These are phyloP conservation scores for Cryptophagus acutangulus DNA, from an alignment of 2,888 invertebrate genomes.

Conservation along the genomic window DNA sequence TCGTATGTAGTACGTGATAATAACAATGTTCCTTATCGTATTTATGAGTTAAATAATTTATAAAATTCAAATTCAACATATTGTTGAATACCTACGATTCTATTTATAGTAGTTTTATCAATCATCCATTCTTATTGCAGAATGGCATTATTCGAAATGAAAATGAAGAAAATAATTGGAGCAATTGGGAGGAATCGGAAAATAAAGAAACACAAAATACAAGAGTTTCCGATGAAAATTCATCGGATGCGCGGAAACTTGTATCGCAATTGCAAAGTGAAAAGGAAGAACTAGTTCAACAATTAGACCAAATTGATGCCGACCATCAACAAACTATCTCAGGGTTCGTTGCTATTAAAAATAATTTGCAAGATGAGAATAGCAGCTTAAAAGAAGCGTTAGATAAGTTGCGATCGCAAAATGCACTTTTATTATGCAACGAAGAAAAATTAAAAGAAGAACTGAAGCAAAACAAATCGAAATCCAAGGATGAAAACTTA, in stretches of 20 bases:
- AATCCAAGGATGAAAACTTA: constrained; percentile 14
- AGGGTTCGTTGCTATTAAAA: constrained; percentile 41
- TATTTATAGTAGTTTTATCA: no score
- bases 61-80: no score
- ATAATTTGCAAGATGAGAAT: constrained; percentile 42
- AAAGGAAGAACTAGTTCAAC: constrained; percentile 36
- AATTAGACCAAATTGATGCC: constrained; percentile 43
- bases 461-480: constrained; percentile 43
- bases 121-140: no score
- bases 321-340: constrained; percentile 44
- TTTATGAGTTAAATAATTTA: no score
- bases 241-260: no score
- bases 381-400: constrained; percentile 48
- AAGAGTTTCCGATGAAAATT: no score
- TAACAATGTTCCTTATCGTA: no score
- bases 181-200: constrained; percentile 23
- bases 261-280: constrained; percentile 40
- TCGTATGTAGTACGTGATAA: no score
- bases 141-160: no score
- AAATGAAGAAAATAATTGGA: constrained; percentile 21
- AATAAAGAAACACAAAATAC: no score
- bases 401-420: constrained; percentile 53
- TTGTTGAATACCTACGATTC: no score
- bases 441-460: constrained; percentile 49
- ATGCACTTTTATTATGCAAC: constrained; percentile 50